Evolutionary conservation across 2,797 vertebrate species (phyloP), one percentile per base, ranked within the genome.

Genomic region (Takifugu rubripes): DNA sequence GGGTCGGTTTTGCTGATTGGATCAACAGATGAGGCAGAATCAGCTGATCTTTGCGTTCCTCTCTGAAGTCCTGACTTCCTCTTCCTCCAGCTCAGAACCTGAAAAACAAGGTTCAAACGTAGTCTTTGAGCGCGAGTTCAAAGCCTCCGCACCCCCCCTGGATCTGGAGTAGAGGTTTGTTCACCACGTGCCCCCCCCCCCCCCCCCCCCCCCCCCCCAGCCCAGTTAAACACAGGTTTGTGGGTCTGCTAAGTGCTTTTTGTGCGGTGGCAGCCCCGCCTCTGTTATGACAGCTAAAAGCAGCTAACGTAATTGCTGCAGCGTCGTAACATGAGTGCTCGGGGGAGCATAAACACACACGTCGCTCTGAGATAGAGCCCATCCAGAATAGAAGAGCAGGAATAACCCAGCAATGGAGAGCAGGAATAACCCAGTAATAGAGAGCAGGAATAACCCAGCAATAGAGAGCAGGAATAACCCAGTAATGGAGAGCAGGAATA

Each of bases 281-380:
- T 25, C 59, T 90, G 79, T 85, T 87, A 76, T 80, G 82, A 84
- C 78, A 88, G 81, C 84, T 87, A 85, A 88, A 88, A 82, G 75
- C 66, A 72, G 78, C 54, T 40, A 65, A 75, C 26, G 45, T 82
- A 83, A 86, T 87, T 80, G 70, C 64, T 47, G 61, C 70, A 74
- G 83, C 76, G 79, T 61, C 80, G 78, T 84, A 86, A 88, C 85
- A 75, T 68, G 78, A 87, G 84, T 84, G 83, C 81, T 80, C 70
- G 66, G 70, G 74, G 56, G 66, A 81, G 75, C 75, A 70, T 61
- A 75, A 78, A 88, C 78, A 81, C 75, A 77, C 71, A 54, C 47
- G 45, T 26, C 61, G 16, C 72, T 68, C 83, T 85, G 77, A 84
- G 87, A 90, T 89, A 86, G 86, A 78, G 70, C 60, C 52, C 74